Conservation (phyloP, 2,888 invertebrate species). For the Caenorhabditis japonica region DNA sequence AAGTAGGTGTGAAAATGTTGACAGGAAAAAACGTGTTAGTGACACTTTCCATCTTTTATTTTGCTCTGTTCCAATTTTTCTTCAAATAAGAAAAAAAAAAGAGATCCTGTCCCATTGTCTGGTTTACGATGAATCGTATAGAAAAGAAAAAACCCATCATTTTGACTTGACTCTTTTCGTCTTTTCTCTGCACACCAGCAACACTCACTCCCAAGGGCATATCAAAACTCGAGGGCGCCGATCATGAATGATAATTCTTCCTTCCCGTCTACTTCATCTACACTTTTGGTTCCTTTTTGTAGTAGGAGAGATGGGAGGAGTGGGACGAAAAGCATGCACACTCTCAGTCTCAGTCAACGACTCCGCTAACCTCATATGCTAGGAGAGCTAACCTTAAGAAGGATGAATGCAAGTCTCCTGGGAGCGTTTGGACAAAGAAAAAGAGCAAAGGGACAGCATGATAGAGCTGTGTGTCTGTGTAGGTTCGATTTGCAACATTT, state of each 20-base stretch:
- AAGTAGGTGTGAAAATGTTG: background rate
- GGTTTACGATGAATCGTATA: slow-evolving; percentile 49
- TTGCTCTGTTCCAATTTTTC: background rate
- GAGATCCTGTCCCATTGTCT: slow-evolving; percentile 20
- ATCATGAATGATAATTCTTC: slow-evolving; percentile 58
- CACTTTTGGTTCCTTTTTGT: slow-evolving; percentile 7
- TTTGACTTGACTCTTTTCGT: slow-evolving; percentile 42
- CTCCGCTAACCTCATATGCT: slow-evolving; percentile 41
- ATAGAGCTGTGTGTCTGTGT: no score
- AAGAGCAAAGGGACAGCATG: background rate
- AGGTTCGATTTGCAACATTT: no score
- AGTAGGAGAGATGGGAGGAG: background rate
- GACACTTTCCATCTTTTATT: slow-evolving; percentile 25
- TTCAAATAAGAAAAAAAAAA: no score
- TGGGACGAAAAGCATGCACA: background rate
- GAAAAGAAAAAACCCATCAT: slow-evolving; percentile 40
- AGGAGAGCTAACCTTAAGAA: slow-evolving; percentile 26
- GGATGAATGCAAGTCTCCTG: slow-evolving; percentile 17
- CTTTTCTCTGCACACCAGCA: slow-evolving; percentile 4
- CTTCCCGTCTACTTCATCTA: background rate
- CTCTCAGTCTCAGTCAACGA: slow-evolving; percentile 34
- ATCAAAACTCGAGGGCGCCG: slow-evolving; percentile 40
- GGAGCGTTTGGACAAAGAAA: slow-evolving; percentile 24
- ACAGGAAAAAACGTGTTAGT: slow-evolving; percentile 25
- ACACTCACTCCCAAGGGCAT: slow-evolving; percentile 49